Percentiles rank a stretch among this genome's conserved stretches.
Evolutionary conservation across 2,888 invertebrate genomes (phyloP).

Genomic region (Caenorhabditis uteleia): DNA sequence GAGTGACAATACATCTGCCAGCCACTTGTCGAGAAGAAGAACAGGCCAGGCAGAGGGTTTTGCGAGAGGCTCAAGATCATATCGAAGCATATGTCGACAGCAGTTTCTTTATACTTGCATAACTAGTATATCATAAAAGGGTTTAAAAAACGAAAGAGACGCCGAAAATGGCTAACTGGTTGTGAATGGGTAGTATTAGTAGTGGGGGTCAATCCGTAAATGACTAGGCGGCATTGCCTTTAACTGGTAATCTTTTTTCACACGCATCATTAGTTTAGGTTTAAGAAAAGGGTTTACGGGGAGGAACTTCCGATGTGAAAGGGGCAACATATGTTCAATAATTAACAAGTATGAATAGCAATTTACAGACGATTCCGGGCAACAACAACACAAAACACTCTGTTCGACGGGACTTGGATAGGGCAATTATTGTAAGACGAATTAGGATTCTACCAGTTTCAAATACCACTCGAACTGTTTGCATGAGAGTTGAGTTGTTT

Average conservation of each 20-base stretch:
- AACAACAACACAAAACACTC: conserved; percentile 87
- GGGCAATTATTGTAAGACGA: conserved; percentile 80
- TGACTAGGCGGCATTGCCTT: conserved; percentile 29
- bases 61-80: conserved; percentile 34
- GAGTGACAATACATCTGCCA: conserved; percentile 44
- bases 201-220: conserved; percentile 39
- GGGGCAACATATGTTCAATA: no score
- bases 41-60: conserved; percentile 1
- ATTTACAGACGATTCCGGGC: conserved; percentile 80
- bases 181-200: no score
- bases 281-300: no score
- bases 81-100: conserved; percentile 40
- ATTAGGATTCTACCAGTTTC: conserved; percentile 86
- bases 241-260: conserved; percentile 1
- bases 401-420: conserved; percentile 80
- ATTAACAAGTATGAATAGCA: no score
- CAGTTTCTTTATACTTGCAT: conserved; percentile 16
- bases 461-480: conserved; percentile 83
- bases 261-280: not conserved
- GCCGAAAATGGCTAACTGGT: no score
- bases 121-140: conserved; percentile 25
- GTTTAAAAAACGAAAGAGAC: conserved; percentile 19
- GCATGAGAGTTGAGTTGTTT: conserved; percentile 88
- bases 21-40: conserved; percentile 45
- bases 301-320: no score